Conservation (phyloP, 2,888 invertebrate genomes). For the Acanthoscelides obtectus region DNA sequence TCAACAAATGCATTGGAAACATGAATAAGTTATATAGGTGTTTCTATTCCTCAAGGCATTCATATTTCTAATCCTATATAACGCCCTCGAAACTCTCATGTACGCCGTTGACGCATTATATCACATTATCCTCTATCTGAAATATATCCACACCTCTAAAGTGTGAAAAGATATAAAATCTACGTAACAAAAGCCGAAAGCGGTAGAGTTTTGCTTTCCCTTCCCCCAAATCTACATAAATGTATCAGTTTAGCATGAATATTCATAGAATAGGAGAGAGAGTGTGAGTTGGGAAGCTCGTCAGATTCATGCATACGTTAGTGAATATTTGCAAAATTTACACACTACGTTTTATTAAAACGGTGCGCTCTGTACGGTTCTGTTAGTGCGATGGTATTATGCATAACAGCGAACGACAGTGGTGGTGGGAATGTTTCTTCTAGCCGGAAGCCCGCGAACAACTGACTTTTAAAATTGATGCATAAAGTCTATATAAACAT, state of each 20-base stretch:
- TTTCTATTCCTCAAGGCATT: too few species aligned
- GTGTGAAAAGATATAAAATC: background rate
- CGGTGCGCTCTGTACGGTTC: background rate
- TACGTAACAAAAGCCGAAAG: background rate
- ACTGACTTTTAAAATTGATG: too few species aligned
- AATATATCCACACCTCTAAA: background rate
- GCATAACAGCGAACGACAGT: background rate
- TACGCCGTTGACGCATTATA: background rate
- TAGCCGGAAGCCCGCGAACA: too few species aligned
- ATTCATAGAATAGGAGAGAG: background rate
- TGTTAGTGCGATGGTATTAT: background rate
- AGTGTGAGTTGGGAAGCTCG: background rate
- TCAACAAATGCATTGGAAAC: too few species aligned
- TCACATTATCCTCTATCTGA: background rate
- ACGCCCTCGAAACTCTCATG: background rate
- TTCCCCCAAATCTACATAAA: background rate
- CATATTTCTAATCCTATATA: too few species aligned
- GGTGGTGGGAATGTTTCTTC: background rate
- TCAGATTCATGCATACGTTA: background rate
- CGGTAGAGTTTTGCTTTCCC: background rate
- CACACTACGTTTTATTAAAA: background rate
- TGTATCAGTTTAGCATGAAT: background rate
- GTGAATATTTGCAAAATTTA: background rate
- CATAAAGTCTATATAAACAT: too few species aligned
- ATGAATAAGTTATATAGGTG: too few species aligned